A percentile compares a stretch with the other conserved stretches of the same genome.
These are phyloP conservation scores for Scaeva pyrastri DNA, from an alignment of 2,888 invertebrate species.

Conservation along the genomic window DNA sequence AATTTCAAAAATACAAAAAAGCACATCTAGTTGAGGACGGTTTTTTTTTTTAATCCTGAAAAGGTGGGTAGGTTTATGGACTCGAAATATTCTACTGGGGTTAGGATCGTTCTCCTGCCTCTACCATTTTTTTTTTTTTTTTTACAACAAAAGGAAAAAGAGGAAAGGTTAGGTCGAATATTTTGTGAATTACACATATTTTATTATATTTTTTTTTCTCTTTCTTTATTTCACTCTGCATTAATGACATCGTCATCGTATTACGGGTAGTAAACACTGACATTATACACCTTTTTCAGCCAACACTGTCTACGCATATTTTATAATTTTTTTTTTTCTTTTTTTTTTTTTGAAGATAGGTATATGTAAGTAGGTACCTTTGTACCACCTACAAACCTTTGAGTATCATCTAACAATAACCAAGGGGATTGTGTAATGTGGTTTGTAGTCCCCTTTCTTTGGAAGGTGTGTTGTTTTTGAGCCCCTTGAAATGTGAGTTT, in stretches of 20 bases:
- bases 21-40: conserved; percentile 27
- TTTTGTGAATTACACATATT: background rate
- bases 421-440: background rate
- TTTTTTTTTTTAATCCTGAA: conserved; percentile 2
- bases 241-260: conserved; percentile 39
- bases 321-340: background rate
- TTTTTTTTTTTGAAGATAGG: too few species aligned
- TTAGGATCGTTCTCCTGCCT: background rate
- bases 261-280: conserved; percentile 39
- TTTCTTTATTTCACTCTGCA: conserved; percentile 12
- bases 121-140: background rate
- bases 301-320: conserved; percentile 39
- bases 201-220: too few species aligned
- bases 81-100: background rate
- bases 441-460: too few species aligned
- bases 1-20: background rate
- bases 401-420: conserved; percentile 12
- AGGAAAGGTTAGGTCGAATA: conserved; percentile 24
- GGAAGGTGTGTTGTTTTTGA: background rate
- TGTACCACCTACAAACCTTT: too few species aligned
- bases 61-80: conserved; percentile 34
- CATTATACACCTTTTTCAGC: conserved; percentile 34
- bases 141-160: background rate
- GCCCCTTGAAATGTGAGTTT: conserved; percentile 7
- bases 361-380: too few species aligned